Evolutionary conservation across 2,797 vertebrate genomes (phyloP).

Genomic region (Muscicapa striata): DNA sequence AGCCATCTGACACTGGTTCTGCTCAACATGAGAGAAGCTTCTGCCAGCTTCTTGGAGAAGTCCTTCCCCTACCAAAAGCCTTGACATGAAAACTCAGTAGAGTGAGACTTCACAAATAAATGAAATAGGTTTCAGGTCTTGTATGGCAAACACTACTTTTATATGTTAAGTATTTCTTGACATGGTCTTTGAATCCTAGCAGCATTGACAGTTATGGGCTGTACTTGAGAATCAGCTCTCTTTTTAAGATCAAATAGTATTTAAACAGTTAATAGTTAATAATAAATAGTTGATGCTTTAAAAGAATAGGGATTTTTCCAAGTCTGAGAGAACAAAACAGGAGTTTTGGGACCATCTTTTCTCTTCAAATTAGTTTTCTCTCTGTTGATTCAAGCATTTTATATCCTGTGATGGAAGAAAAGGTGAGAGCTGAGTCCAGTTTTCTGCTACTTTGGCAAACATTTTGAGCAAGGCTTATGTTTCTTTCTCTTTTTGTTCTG

Average conservation of each 20-base stretch:
- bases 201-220: neutral
- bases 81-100: neutral
- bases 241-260: neutral
- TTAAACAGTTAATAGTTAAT: neutral
- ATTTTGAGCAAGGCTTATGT: neutral
- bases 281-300: neutral
- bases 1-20: neutral
- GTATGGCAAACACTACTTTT: fast-evolving
- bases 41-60: neutral
- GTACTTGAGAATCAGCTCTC: neutral
- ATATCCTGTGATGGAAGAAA: neutral
- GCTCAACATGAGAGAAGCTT: neutral
- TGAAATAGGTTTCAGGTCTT: neutral
- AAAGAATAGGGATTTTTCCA: neutral
- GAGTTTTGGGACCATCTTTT: neutral
- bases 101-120: neutral
- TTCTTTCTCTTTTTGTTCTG: neutral
- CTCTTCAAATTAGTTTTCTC: neutral
- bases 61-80: neutral
- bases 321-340: neutral
- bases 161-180: neutral
- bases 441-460: neutral
- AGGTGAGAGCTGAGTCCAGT: neutral
- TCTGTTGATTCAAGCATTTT: neutral
- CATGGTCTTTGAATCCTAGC: neutral